Conservation (phyloP, 2,888 invertebrate species). For the Entomobrya proxima region DNA sequence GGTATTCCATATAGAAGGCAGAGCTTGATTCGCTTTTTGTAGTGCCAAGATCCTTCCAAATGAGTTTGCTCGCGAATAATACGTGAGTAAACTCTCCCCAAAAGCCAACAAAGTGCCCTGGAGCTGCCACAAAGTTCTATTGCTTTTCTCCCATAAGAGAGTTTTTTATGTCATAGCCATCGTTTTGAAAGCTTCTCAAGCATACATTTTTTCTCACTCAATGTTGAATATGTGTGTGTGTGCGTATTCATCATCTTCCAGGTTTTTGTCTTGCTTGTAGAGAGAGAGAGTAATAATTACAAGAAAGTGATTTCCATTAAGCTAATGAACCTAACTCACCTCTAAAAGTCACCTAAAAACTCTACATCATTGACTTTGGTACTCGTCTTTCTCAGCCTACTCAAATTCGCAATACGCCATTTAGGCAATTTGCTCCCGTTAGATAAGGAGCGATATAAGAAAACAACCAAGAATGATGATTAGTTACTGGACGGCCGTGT, state of each 20-base stretch:
- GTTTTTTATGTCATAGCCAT: too few relatives aligned
- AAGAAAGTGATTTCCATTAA: conserved; percentile 67
- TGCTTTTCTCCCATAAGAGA: not conserved
- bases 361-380: not conserved
- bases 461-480: not conserved
- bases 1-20: not conserved
- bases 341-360: conserved; percentile 49
- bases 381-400: not conserved
- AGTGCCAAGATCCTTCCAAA: not conserved
- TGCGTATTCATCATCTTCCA: not conserved
- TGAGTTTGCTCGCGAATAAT: not conserved
- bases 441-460: not conserved
- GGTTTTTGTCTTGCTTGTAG: not conserved
- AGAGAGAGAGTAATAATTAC: conserved; percentile 68
- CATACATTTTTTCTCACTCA: not conserved
- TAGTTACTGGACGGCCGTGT: not conserved
- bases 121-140: not conserved
- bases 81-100: not conserved
- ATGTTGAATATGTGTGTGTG: not conserved
- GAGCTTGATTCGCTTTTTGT: too few relatives aligned
- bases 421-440: not conserved
- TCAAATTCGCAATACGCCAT: not conserved
- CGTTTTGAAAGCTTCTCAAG: not conserved
- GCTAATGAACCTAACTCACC: conserved; percentile 65
- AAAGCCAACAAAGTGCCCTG: not conserved